Conservation (phyloP, 2,888 invertebrate species). For the Hylaea fasciaria region DNA sequence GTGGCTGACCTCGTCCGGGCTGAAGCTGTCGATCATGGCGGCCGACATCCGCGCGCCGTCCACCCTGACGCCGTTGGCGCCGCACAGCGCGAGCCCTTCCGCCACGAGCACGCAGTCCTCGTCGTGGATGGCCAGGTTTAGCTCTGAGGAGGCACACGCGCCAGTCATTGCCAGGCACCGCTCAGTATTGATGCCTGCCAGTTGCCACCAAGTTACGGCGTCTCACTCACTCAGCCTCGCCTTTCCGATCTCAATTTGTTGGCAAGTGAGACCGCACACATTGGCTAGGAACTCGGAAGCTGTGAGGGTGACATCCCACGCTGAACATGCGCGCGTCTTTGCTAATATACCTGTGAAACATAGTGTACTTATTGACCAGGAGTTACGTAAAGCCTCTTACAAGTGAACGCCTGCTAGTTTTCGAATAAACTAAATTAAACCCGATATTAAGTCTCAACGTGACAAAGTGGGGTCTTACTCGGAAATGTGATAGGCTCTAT, state of each 20-base stretch:
- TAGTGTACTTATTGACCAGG: too few species aligned
- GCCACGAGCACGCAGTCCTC: slow-evolving; percentile 57
- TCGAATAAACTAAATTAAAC: too few species aligned
- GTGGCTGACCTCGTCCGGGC: slow-evolving; percentile 51
- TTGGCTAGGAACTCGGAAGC: slow-evolving; percentile 61
- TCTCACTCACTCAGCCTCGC: slow-evolving; percentile 65
- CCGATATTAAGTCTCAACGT: too few species aligned
- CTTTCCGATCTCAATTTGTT: slow-evolving; percentile 66
- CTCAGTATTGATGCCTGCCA: too few species aligned
- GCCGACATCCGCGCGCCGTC: slow-evolving; percentile 53
- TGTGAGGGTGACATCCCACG: slow-evolving; percentile 49
- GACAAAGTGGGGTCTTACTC: too few species aligned
- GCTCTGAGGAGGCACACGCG: slow-evolving; percentile 47
- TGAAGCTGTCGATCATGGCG: slow-evolving; percentile 55
- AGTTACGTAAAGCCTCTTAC: too few species aligned
- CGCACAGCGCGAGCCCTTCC: slow-evolving; percentile 64
- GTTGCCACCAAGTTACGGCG: too few species aligned
- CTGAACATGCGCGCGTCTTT: slow-evolving; percentile 56
- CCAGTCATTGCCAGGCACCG: too few species aligned
- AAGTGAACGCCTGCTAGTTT: too few species aligned
- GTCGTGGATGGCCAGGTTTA: slow-evolving; percentile 59
- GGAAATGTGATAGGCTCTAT: too few species aligned
- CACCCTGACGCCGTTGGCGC: slow-evolving; percentile 50
- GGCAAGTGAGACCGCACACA: slow-evolving; percentile 53
- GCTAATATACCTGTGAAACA: slow-evolving; percentile 60